Conservation (phyloP, 2,888 invertebrate species). For the Muscina levida region DNA sequence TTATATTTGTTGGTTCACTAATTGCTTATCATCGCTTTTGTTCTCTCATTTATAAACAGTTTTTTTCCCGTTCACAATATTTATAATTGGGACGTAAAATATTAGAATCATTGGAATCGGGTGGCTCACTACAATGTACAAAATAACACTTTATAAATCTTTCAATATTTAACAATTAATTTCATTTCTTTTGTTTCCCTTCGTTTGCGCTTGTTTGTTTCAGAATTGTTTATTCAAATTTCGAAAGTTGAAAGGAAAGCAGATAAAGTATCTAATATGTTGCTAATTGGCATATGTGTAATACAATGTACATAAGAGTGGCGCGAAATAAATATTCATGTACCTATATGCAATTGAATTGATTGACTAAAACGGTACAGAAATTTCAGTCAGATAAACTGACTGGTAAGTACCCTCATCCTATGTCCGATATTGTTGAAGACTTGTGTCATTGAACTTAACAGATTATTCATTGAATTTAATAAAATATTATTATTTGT, state of each 20-base stretch:
- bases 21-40: too few species aligned
- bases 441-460: too few species aligned
- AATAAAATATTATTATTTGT: too few species aligned
- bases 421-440: too few species aligned
- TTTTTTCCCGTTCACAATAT: background rate
- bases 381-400: too few species aligned
- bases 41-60: conserved; percentile 1
- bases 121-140: background rate
- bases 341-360: background rate
- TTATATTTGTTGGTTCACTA: too few species aligned
- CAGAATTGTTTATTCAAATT: conserved; percentile 1
- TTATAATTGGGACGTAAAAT: conserved; percentile 8
- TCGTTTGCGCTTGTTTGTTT: background rate
- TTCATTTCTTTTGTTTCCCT: background rate
- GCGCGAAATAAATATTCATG: too few species aligned
- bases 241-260: conserved; percentile 11
- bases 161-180: background rate
- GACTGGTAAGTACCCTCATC: too few species aligned
- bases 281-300: conserved; percentile 1
- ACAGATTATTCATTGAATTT: too few species aligned
- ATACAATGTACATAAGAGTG: background rate
- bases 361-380: too few species aligned
- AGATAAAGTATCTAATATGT: conserved; percentile 39
- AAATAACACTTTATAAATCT: conserved; percentile 11
- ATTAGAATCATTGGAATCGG: background rate